Base-by-base conservation (phyloP, 2,888 invertebrate genomes). In the Luffia ferchaultella region DNA sequence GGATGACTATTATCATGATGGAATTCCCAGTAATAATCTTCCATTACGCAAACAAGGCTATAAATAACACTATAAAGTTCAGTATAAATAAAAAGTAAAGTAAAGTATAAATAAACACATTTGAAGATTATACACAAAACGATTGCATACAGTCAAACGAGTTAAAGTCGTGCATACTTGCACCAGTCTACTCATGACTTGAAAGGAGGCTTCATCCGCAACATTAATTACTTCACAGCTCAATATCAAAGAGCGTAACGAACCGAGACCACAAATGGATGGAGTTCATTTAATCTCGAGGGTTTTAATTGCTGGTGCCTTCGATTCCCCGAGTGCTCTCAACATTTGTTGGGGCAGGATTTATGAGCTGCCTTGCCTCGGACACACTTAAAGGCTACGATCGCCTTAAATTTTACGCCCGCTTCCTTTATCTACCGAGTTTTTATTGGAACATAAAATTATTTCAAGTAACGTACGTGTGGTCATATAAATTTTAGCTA, bases 261-360 rank as follows among this genome's bases (percentile, higher is more conserved):
- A 12, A 43, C 43, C 42, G 20, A 62, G 64, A 68, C 74, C 76
- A 71, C 76, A 73, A 77, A 78, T 73, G 70, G 72, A 76, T 76
- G 67, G 67, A 68, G 66, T 71, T 72, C 74, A 75, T 79, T 79
- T 78, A 78, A 79, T 79, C 77, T 69, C 67, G 60, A 64, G 68
- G 72, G 71, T 69, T 75, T 74, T 79, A 78, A 79, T 79, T 79
- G 77, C 73, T 68, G 66, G 73, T 73, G 73, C 76, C 75, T 72
- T 67, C 66, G 69, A 68, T 68, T 67, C 68, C 64, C 64, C 67
- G 61, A 63, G 3, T 30, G 57, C 62, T 56, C 62, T 56, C 60
- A 61, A 67, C 75, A 68, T 76, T 78, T 77, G 73, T 76, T 73
- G 75, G 68, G 60, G 54, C 30, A 62, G 72, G 75, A 76, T 78